Conservation (phyloP, 2,888 invertebrate species). For the Adineta ricciae region DNA sequence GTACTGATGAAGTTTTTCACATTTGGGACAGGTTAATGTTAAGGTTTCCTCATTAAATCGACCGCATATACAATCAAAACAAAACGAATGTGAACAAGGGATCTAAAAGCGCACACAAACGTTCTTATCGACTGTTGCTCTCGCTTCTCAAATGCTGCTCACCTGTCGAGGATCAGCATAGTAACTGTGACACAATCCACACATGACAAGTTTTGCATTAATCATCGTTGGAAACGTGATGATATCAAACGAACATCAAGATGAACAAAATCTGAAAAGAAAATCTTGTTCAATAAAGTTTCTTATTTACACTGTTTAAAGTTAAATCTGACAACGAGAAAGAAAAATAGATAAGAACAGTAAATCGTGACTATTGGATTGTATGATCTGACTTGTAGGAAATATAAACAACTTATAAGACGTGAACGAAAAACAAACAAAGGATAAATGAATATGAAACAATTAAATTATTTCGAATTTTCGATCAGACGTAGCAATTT, state of each 20-base stretch:
- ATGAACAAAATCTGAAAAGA: background rate
- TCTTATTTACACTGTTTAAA: background rate
- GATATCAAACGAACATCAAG: background rate
- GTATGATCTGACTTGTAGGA: background rate
- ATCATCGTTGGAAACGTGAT: background rate
- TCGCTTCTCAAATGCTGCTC: background rate
- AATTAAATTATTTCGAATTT: background rate
- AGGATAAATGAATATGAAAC: background rate
- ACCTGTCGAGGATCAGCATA: conserved; percentile 2
- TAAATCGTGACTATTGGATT: background rate
- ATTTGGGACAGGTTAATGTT: background rate
- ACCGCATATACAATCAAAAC: background rate
- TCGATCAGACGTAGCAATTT: background rate
- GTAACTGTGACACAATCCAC: background rate
- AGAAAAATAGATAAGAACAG: background rate
- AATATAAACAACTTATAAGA: background rate
- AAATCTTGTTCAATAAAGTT: background rate
- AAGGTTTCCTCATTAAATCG: background rate
- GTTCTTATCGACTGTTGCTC: background rate
- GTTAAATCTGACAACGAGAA: background rate
- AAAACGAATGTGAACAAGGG: background rate
- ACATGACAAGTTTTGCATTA: background rate
- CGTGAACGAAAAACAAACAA: background rate
- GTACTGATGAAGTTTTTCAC: background rate
- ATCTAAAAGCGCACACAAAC: background rate